A percentile compares a stretch with the other conserved stretches of the same genome.
Evolutionary conservation across 1,140 invertebrate species (phyloP).

Genomic region (Myzus persicae): DNA sequence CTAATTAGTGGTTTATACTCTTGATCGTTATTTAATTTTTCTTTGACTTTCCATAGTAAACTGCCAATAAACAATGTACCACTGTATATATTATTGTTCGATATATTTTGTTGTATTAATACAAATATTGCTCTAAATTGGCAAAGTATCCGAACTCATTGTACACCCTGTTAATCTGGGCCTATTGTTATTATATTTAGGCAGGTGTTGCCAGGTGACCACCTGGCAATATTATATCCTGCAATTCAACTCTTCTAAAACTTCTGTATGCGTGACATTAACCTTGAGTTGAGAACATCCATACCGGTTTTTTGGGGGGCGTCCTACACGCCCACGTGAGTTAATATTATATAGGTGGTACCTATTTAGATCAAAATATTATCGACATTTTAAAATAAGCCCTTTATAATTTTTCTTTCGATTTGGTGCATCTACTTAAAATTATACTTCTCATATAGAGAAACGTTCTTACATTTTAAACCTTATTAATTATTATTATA

Average conservation of each 20-base stretch:
- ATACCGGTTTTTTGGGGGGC: conserved; percentile 1
- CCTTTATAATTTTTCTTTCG: background rate
- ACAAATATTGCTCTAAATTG: background rate
- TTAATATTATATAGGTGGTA: background rate
- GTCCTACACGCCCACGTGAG: background rate
- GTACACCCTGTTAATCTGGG: background rate
- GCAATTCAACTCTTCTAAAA: conserved; percentile 34
- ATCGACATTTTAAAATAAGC: background rate
- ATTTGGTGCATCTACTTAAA: background rate
- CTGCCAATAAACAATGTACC: too few relatives aligned
- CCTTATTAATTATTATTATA: background rate
- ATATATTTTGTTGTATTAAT: background rate
- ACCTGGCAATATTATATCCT: conserved; percentile 51
- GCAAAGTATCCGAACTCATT: background rate
- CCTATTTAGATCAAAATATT: background rate
- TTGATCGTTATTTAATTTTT: background rate
- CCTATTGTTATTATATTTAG: conserved; percentile 28
- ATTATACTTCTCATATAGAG: background rate
- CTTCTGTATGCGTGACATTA: conserved; percentile 27
- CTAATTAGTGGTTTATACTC: background rate
- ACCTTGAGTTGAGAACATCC: conserved; percentile 43
- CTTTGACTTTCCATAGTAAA: background rate
- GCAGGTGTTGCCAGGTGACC: conserved; percentile 54
- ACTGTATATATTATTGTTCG: background rate
- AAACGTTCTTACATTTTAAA: background rate